Base-by-base conservation (phyloP, 2,888 invertebrate genomes). In the Seira ritae region DNA sequence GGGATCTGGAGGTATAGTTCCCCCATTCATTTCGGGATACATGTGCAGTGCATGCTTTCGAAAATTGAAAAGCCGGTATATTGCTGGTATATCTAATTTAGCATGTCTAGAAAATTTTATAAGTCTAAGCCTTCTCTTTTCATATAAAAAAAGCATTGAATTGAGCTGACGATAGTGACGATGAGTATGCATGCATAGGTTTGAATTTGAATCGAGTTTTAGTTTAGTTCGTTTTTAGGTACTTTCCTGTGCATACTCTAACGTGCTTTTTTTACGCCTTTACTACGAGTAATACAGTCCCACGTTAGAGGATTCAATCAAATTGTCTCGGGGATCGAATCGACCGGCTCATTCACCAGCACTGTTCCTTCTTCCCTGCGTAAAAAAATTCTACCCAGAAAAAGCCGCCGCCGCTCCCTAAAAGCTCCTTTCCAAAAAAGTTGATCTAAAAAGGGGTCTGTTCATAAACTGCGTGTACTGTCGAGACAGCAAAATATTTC, bases 361-460 rank as follows among this genome's bases (percentile, higher is more conserved):
- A n/a, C 22, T 73, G 55, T 77, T 77, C 69, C 20, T 66, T 60
- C 20, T 66, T 55, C 19, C 24, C 50, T 42, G 46, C 69, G 69
- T 69, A 69, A 42, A 37, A 69, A 42, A 37, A 42, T n/a, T n/a
- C 37, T n/a, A 19, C 69, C n/a, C 10, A 46, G 46, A 50, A 77
- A 77, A 73, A 78, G n/a, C n/a, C n/a, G n/a, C n/a, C 70, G 84
- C 84, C 84, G 84, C 84, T 84, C 84, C 84, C 84, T 74, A 73
- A 15, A 50, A 79, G 72, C 62, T n/a, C n/a, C n/a, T 69, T n/a
- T 19, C 72, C 55, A 50, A 77, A 77, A 73, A 77, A 77, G 72
- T 22, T 65, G 62, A 83, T 83, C 83, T 19, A 24, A 20, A 31
- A 55, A 69, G 10, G 71, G 77, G 37, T 55, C 31, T 55, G 68